Evolutionary conservation across 2,113 vertebrate genomes (phyloP).

Genomic region (Noctilio leporinus): DNA sequence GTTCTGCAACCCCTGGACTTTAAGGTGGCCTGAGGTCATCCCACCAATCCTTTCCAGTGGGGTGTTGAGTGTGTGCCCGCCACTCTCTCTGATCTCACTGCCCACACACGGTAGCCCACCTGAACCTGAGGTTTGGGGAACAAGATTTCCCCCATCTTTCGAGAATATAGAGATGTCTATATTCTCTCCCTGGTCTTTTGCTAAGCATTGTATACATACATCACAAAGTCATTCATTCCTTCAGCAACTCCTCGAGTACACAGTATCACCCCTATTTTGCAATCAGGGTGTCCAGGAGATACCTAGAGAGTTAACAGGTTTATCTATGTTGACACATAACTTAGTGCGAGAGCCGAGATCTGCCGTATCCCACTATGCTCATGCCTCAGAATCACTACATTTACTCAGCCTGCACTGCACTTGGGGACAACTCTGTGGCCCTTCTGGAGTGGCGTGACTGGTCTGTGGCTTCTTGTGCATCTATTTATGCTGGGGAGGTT

Average conservation of each 20-base stretch:
- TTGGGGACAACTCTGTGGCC: conserved; percentile 29
- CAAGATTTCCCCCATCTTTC: background rate
- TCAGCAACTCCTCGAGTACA: background rate
- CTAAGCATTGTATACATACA: background rate
- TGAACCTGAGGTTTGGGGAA: background rate
- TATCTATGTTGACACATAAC: background rate
- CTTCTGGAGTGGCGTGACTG: background rate
- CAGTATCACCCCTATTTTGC: background rate
- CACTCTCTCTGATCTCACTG: background rate
- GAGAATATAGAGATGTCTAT: background rate
- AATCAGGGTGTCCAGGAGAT: background rate
- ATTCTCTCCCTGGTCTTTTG: background rate
- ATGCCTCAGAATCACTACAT: background rate
- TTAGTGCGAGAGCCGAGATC: background rate
- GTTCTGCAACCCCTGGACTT: background rate
- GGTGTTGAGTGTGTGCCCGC: background rate
- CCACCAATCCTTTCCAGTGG: background rate
- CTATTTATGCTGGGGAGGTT: background rate
- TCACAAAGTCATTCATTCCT: background rate
- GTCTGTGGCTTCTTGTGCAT: background rate
- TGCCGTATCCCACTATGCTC: accelerated
- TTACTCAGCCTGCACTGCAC: background rate
- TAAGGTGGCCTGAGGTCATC: background rate
- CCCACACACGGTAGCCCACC: background rate
- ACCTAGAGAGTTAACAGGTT: background rate